phyloP scores from a whole-genome alignment of 2,888 invertebrate species.

The Hofmannophila pseudospretella region DNA sequence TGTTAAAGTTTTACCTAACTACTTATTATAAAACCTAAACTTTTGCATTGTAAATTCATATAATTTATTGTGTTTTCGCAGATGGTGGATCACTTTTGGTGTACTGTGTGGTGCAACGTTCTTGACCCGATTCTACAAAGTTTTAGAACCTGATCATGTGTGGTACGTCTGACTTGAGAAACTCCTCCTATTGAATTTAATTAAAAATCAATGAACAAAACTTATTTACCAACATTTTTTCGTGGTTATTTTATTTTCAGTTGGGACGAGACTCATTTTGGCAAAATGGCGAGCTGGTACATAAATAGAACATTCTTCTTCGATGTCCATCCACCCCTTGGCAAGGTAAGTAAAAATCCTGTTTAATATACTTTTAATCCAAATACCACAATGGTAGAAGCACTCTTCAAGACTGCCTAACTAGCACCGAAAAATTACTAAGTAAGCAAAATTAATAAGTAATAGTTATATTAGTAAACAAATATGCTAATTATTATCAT shows the following conservation, averaged over 20 bases:
- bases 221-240: too few relatives aligned
- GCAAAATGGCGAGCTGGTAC: conserved; percentile 99
- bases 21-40: neutral
- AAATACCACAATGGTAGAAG: too few relatives aligned
- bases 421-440: too few relatives aligned
- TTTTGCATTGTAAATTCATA: neutral
- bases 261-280: conserved; percentile 99
- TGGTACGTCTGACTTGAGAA: conserved; percentile 87
- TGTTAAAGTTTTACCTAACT: neutral
- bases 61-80: conserved; percentile 29
- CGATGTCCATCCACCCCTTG: conserved; percentile 98
- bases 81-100: conserved; percentile 82
- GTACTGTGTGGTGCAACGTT: conserved; percentile 82
- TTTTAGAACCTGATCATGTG: conserved; percentile 94
- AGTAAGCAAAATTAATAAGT: too few relatives aligned
- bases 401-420: too few relatives aligned
- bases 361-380: too few relatives aligned
- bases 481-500: too few relatives aligned
- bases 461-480: too few relatives aligned
- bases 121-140: conserved; percentile 91
- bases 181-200: too few relatives aligned
- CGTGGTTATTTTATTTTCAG: too few relatives aligned
- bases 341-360: conserved; percentile 91
- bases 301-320: conserved; percentile 98
- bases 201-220: too few relatives aligned